Conservation (phyloP, 2,113 vertebrate species). For the Crotalus tigris region DNA sequence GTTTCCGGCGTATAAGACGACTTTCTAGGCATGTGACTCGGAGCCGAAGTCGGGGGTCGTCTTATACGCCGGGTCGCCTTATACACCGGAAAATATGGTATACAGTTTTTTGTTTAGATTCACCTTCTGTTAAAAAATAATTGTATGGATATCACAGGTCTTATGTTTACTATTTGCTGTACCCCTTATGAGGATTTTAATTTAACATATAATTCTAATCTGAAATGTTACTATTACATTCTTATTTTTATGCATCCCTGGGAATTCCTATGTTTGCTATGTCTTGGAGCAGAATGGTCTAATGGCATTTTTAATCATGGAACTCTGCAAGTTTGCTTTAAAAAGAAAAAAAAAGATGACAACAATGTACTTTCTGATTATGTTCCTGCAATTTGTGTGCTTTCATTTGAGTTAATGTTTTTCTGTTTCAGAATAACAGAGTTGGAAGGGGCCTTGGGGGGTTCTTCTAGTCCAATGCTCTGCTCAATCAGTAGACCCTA, state of each 20-base stretch:
- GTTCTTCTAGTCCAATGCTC: background rate
- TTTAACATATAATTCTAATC: background rate
- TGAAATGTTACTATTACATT: background rate
- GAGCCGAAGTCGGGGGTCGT: too few species aligned
- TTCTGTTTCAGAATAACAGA: background rate
- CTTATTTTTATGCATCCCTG: background rate
- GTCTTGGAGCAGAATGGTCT: background rate
- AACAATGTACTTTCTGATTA: background rate
- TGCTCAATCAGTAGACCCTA: background rate
- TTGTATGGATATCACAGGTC: background rate
- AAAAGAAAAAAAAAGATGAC: background rate
- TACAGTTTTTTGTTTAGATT: background rate
- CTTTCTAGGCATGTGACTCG: too few species aligned
- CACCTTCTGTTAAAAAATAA: background rate
- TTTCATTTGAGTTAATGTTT: background rate
- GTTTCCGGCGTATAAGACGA: too few species aligned
- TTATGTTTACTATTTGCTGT: background rate
- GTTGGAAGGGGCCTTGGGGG: background rate
- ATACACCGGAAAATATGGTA: background rate
- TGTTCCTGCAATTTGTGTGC: background rate
- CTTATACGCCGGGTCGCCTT: too few species aligned
- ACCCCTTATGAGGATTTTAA: background rate
- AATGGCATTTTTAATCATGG: background rate
- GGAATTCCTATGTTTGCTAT: background rate
- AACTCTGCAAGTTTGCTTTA: background rate